Percentiles rank a stretch among this genome's conserved stretches.
phyloP scores from a whole-genome alignment of 1,140 invertebrate species.

The Drosophila pseudoananassae region DNA sequence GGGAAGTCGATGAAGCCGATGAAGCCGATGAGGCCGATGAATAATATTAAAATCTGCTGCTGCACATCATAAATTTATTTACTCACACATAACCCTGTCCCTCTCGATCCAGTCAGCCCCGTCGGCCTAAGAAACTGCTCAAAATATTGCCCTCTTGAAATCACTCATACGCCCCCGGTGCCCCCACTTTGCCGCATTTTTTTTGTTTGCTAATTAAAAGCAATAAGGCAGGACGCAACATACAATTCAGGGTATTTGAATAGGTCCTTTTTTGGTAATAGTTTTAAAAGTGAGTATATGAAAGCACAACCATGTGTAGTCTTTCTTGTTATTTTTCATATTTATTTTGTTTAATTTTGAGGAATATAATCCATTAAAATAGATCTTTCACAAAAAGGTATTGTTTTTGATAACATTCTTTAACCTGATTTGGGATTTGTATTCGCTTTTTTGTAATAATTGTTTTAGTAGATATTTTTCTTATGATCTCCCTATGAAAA shows the following conservation, averaged over 20 bases:
- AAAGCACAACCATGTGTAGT: too few species aligned
- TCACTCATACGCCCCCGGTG: conserved; percentile 6
- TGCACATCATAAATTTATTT: conserved; percentile 11
- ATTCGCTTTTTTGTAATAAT: too few species aligned
- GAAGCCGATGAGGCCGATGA: conserved; percentile 1
- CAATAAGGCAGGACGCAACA: conserved; percentile 13
- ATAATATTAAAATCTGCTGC: conserved; percentile 19
- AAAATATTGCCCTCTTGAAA: neutral
- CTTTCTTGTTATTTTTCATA: too few species aligned
- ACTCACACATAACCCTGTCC: neutral
- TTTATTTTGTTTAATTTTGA: too few species aligned
- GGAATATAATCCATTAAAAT: too few species aligned
- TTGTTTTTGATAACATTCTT: too few species aligned
- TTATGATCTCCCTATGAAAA: too few species aligned
- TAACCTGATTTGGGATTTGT: too few species aligned
- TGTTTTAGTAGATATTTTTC: too few species aligned
- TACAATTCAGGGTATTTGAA: neutral
- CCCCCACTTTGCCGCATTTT: conserved; percentile 2
- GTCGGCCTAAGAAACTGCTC: neutral
- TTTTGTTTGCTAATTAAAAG: conserved; percentile 15
- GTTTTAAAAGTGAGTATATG: too few species aligned
- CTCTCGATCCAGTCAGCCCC: neutral
- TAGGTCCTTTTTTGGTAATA: neutral
- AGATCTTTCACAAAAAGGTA: too few species aligned
- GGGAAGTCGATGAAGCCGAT: conserved; percentile 12